Base-by-base conservation (phyloP, 1,140 invertebrate species). In the Papilio xuthus region DNA sequence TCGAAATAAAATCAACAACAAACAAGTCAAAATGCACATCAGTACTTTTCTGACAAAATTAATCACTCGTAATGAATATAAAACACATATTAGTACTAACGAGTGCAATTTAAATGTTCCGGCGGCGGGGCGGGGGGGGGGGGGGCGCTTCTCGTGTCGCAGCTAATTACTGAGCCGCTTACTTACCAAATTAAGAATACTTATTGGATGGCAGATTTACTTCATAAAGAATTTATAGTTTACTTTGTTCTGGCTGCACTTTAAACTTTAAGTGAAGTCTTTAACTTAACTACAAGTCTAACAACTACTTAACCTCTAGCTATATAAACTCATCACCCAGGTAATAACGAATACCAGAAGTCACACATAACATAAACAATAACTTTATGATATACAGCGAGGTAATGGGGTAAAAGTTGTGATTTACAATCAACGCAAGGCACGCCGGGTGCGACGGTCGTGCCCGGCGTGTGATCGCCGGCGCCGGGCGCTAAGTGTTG, bases 301-400 rank as follows among this genome's bases (percentile, higher is more conserved):
- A 53, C 50, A 18, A 50, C 12, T 53, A 53, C n/a, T 53, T 81
- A 84, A 79, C 60, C 53, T 23, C 50, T 9, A 69, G 23, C 42
- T 83, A 20, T 20, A 26, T 23, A 4, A 32, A 32, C 26, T 20
- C 50, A 15, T 32, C 28, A 67, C 60, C 26, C 13, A 67, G 60
- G 6, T 67, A 67, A 67, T 13, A 13, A 28, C 4, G 26, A 26
- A 28, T 28, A 18, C 13, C 60, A 67, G 1, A 67, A 15, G 0
- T 28, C 23, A 28, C 60, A 28, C 60, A 15, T 20, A 15, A 28
- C 13, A 67, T 67, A 67, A 67, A 67, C 28, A 32, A 67, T 67
- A 67, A 67, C 60, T 67, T 67, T 18, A 32, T 26, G 56, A 26
- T 20, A 60, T 26, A 26, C 56, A 60, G 26, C 9, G 4, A 60